Evolutionary conservation across 2,113 vertebrate genomes (phyloP).

Genomic region (Struthidea cinerea): DNA sequence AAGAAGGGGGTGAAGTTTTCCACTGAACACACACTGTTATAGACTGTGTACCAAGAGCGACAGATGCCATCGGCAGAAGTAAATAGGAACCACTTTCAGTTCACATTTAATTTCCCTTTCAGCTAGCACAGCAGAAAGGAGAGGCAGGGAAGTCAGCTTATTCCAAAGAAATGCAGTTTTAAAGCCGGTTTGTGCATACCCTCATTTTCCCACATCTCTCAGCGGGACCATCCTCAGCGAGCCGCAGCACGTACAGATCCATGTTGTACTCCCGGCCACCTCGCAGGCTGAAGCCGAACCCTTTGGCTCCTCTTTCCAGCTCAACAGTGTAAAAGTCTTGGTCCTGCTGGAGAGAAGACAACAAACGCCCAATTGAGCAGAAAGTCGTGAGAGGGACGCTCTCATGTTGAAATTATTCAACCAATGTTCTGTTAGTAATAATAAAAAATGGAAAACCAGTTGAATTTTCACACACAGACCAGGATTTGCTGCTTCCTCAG

Average conservation of each 20-base stretch:
- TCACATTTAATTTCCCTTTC: not conserved
- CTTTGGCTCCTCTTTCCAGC: slow-evolving; percentile 94
- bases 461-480: not conserved
- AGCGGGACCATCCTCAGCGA: slow-evolving; percentile 95
- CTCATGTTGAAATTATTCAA: not conserved
- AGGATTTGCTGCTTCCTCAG: not conserved
- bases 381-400: not conserved
- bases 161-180: not conserved
- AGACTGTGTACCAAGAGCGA: not conserved
- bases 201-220: slow-evolving; percentile 96
- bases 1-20: not conserved
- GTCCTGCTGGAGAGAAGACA: slow-evolving; percentile 74
- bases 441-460: not conserved
- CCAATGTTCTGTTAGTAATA: not conserved
- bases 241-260: slow-evolving; percentile 95
- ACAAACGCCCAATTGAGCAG: not conserved
- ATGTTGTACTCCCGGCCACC: slow-evolving; percentile 97
- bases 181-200: slow-evolving; percentile 70
- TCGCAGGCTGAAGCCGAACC: slow-evolving; percentile 97
- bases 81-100: not conserved
- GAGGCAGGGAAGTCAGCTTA: not conserved
- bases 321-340: slow-evolving; percentile 95
- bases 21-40: not conserved
- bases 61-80: not conserved
- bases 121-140: not conserved